Evolutionary conservation across 1,140 invertebrate genomes (phyloP), one percentile per base, ranked within the genome.

Genomic region (Probaryconus sp.): DNA sequence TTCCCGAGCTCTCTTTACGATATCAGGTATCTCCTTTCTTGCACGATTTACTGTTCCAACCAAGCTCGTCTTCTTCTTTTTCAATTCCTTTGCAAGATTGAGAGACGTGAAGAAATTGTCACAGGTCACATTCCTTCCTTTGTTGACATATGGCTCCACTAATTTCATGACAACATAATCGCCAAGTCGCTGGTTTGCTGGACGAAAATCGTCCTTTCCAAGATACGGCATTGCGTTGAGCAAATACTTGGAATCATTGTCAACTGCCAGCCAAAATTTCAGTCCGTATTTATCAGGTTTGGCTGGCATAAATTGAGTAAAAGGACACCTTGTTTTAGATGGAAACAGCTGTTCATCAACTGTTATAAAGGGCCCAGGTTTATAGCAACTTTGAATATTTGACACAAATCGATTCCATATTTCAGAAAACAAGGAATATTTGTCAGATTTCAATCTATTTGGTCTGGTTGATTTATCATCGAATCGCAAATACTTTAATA

Each of bases 211-310:
- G 61, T 85, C 79, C 43, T 84, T 84, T 67, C 81, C 79, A 5
- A 85, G 63, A 76, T 86, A 86, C 4, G 79, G 81, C 65, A 84
- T 83, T 7, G 65, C 79, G 75, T 82, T 83, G 40, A 84, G 26
- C 11, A 86, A 21, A 67, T 85, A 87, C 60, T 85, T 61, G 0
- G 42, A 18, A 24, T 48, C 24, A 31, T 61, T 85, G n/a, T 83
- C 79, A 20, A 67, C 69, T 16, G 80, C 79, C 26, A 87, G 53
- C 80, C 83, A 86, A 77, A 84, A 85, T 67, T 84, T 82, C 56
- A 81, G 79, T 7, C 79, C 80, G 75, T 83, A 86, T 71, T 86
- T 84, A 71, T 86, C 61, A 3, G 81, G 80, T 73, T 86, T 87
- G 31, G 80, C 78, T 31, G 68, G 63, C 70, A 85, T 85, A 58